Evolutionary conservation across 2,888 invertebrate species (phyloP).

Genomic region (Morpho helenor): DNA sequence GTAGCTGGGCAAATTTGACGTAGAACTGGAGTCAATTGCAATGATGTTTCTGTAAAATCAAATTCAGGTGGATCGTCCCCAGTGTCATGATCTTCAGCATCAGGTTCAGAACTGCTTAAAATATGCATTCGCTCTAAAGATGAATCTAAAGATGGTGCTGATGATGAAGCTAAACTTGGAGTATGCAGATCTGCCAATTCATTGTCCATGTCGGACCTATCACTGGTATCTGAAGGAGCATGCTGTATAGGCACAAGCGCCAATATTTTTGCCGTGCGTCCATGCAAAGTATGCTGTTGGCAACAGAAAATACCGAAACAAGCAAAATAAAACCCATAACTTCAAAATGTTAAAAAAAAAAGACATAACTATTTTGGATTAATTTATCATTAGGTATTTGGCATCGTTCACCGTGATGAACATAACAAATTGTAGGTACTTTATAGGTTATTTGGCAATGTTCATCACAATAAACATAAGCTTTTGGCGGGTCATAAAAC

Average conservation of each 20-base stretch:
- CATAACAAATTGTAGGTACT: conserved; percentile 22
- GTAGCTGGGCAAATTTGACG: too few species aligned
- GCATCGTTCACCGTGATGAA: conserved; percentile 22
- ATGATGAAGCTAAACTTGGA: too few species aligned
- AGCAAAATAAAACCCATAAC: too few species aligned
- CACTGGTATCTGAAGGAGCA: conserved; percentile 25
- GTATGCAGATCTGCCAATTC: conserved; percentile 13
- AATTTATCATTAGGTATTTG: conserved; percentile 24
- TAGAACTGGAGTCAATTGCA: too few species aligned
- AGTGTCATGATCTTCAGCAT: conserved; percentile 23
- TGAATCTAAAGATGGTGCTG: conserved; percentile 21
- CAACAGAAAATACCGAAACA: too few species aligned
- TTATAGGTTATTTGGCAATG: conserved; percentile 25
- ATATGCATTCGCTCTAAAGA: conserved; percentile 26
- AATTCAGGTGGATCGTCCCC: too few species aligned
- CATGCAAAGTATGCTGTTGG: conserved; percentile 3
- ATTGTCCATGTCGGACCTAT: conserved; percentile 19
- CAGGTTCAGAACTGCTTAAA: conserved; percentile 23
- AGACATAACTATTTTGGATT: conserved; percentile 19
- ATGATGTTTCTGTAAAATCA: too few species aligned
- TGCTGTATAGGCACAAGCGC: conserved; percentile 25
- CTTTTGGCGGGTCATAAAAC: conserved; percentile 24
- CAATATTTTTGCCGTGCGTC: conserved; percentile 23
- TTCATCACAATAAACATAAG: conserved; percentile 23
- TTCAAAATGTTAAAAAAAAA: too few species aligned